phyloP scores from a whole-genome alignment of 1,140 invertebrate genomes.

The Bradysia coprophila region DNA sequence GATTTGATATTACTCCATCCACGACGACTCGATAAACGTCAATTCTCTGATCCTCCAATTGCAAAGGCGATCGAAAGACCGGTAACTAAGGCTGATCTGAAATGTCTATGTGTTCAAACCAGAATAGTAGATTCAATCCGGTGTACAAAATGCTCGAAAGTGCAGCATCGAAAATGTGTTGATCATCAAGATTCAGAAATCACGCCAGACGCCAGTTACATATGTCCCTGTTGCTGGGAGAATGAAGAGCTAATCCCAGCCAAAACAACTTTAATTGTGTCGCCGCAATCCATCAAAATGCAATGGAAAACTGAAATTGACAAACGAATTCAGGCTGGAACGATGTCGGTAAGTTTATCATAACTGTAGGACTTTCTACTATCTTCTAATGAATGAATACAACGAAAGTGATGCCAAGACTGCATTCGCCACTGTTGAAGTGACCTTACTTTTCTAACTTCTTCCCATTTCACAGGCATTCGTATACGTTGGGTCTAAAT shows the following conservation, averaged over 20 bases:
- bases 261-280: constrained; percentile 52
- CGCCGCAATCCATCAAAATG: constrained; percentile 41
- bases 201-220: constrained; percentile 5
- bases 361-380: not conserved
- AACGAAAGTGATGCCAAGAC: not conserved
- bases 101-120: constrained; percentile 10
- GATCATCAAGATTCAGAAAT: not conserved
- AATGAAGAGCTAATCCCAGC: constrained; percentile 24
- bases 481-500: constrained; percentile 32
- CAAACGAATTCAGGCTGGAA: constrained; percentile 35
- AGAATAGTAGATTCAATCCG: constrained; percentile 2
- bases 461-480: constrained; percentile 24
- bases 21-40: constrained; percentile 7
- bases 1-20: constrained; percentile 43
- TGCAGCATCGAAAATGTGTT: constrained; percentile 15
- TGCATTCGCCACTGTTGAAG: not conserved
- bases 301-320: constrained; percentile 61
- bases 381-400: not conserved
- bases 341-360: constrained; percentile 18
- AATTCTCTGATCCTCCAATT: not conserved
- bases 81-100: constrained; percentile 1
- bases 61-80: not conserved
- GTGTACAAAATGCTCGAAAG: constrained; percentile 10
- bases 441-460: not conserved
- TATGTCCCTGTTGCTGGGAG: constrained; percentile 19